These are phyloP conservation scores for Colostygia pectinataria DNA, from an alignment of 2,888 invertebrate species.

Conservation along the genomic window DNA sequence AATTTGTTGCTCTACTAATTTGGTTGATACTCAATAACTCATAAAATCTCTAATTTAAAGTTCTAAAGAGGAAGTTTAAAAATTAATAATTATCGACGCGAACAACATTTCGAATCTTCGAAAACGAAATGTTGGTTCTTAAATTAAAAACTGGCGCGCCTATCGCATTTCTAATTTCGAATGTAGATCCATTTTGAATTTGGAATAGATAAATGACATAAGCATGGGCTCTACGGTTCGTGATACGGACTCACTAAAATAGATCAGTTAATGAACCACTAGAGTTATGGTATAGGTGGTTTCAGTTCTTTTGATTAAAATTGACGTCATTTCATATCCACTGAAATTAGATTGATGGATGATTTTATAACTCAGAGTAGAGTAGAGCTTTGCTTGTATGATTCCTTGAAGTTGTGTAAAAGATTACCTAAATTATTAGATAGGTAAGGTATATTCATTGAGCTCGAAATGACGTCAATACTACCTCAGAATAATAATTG, in stretches of 20 bases:
- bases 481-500: background rate
- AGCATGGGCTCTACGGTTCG: constrained; percentile 26
- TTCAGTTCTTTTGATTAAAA: constrained; percentile 29
- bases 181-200: constrained; percentile 39
- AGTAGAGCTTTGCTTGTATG: too few species aligned
- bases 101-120: constrained; percentile 39
- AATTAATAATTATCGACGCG: constrained; percentile 35
- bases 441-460: background rate
- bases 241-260: constrained; percentile 25
- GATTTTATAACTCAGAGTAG: background rate
- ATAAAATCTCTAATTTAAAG: constrained; percentile 37
- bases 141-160: constrained; percentile 40
- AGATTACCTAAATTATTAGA: too few species aligned
- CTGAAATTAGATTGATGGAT: constrained; percentile 18
- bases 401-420: too few species aligned
- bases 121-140: constrained; percentile 34
- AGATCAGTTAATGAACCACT: constrained; percentile 21
- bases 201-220: constrained; percentile 34
- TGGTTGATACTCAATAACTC: constrained; percentile 34
- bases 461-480: constrained; percentile 21
- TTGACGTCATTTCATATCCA: constrained; percentile 32
- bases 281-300: constrained; percentile 2
- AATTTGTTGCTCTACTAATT: constrained; percentile 33
- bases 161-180: constrained; percentile 39
- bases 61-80: constrained; percentile 33